These are phyloP conservation scores for Spheniscus mendiculus DNA, from an alignment of 2,113 vertebrate species.

Conservation along the genomic window DNA sequence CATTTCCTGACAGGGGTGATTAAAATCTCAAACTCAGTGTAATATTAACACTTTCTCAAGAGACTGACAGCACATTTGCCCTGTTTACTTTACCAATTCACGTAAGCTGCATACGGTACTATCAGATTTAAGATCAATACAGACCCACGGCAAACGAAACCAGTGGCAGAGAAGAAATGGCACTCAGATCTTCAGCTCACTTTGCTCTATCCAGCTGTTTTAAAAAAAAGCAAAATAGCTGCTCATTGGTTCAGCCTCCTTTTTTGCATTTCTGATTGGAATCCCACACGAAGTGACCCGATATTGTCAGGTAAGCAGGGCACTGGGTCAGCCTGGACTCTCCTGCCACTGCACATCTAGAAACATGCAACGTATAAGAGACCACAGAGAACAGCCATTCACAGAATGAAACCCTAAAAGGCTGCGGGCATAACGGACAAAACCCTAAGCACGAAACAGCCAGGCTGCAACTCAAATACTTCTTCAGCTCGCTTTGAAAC, in stretches of 20 bases:
- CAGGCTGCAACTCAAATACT: neutral
- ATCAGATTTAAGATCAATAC: neutral
- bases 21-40: conserved; percentile 64
- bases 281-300: neutral
- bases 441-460: neutral
- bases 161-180: neutral
- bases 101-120: neutral
- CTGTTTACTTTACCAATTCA: conserved; percentile 40
- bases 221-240: neutral
- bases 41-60: conserved; percentile 69
- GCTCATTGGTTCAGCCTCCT: neutral
- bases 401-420: neutral
- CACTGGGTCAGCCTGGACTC: neutral
- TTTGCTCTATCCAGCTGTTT: neutral
- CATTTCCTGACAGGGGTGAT: conserved; percentile 66
- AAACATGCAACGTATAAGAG: neutral
- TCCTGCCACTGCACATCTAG: neutral
- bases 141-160: neutral
- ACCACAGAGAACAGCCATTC: neutral
- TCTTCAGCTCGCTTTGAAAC: neutral
- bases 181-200: neutral
- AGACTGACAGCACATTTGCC: conserved; percentile 34
- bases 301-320: neutral
- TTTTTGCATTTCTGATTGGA: neutral
- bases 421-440: neutral